Base-by-base conservation (phyloP, 2,113 vertebrate species). In the Poeciliopsis retropinna region DNA sequence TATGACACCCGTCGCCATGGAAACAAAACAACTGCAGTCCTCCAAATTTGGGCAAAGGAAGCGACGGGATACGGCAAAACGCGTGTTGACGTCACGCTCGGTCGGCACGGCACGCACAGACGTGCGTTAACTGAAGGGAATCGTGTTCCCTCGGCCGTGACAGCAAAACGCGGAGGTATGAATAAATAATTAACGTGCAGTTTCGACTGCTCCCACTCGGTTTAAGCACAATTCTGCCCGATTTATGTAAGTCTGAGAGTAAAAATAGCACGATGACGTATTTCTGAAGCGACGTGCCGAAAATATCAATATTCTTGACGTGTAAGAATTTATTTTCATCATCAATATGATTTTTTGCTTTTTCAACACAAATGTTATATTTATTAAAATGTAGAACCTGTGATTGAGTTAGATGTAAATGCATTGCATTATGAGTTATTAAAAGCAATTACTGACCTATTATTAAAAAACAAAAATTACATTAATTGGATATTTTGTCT, bases 31-130 rank as follows among this genome's bases (percentile, higher is more conserved):
- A 80, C 91, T 70, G 76, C 85, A 89, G 9, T 41, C 37, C 63
- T 87, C 94, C 90, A 91, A 87, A 93, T 83, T 90, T 95, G 94
- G 93, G 41, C 90, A 92, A 31, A 74, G 90, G 92, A 95, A 92
- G 71, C 51, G 4, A 77, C 70, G 2, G 51, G 79, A 5, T 8
- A 15, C 69, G 22, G 67, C 51, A 44, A 8, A 22, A 32, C 9
- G 82, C 94, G 92, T 80, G 51, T 1, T 92, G 90, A 93, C 92
- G 93, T 92, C 85, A 86, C 31, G 44, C 29, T 2, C 62, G 2
- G 41, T 34, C 61, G 29, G 41, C 13, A 51, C 30, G 5, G 75
- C 37, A 84, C 89, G 84, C 74, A 85, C 47, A 25, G 84, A 30
- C 71, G 64, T 69, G 76, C 71, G 34, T 76, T 61, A 54, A 39